These are phyloP conservation scores for Uropetala carovei DNA, from an alignment of 2,888 invertebrate genomes.

Conservation along the genomic window DNA sequence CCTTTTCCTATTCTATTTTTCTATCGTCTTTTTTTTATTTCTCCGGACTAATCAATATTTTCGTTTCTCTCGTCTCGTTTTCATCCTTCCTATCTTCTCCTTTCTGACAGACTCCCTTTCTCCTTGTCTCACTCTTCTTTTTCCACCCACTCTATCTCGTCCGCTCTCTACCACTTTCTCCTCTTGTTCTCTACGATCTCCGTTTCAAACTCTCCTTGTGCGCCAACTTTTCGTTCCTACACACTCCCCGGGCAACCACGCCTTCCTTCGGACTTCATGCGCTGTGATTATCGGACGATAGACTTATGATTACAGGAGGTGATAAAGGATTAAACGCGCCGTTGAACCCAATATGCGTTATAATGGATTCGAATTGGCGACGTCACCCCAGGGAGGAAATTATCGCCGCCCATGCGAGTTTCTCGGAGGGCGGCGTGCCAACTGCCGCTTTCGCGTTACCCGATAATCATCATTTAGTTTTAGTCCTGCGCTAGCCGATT, in stretches of 20 bases:
- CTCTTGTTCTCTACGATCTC: too few species aligned
- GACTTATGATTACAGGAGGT: constrained; percentile 5
- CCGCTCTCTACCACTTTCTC: too few species aligned
- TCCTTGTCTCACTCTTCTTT: not conserved
- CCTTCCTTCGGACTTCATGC: not conserved
- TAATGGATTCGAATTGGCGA: constrained; percentile 32
- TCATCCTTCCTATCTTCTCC: not conserved
- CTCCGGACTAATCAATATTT: not conserved
- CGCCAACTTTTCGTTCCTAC: too few species aligned
- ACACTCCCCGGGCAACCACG: not conserved
- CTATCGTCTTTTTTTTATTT: not conserved
- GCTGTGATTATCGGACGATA: not conserved
- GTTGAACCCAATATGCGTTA: not conserved
- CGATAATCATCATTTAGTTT: not conserved
- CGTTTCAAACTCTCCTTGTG: too few species aligned
- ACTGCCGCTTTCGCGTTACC: not conserved
- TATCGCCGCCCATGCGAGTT: not conserved
- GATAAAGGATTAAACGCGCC: constrained; percentile 29
- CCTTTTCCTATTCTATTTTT: not conserved
- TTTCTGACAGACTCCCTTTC: not conserved
- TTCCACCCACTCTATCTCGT: not conserved
- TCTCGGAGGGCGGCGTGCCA: not conserved
- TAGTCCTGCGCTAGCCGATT: not conserved
- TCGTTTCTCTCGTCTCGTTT: not conserved
- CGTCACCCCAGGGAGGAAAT: constrained; percentile 11